A percentile compares a stretch with the other conserved stretches of the same genome.
Conservation (phyloP, 2,888 invertebrate species). For the Mythimna impura region DNA sequence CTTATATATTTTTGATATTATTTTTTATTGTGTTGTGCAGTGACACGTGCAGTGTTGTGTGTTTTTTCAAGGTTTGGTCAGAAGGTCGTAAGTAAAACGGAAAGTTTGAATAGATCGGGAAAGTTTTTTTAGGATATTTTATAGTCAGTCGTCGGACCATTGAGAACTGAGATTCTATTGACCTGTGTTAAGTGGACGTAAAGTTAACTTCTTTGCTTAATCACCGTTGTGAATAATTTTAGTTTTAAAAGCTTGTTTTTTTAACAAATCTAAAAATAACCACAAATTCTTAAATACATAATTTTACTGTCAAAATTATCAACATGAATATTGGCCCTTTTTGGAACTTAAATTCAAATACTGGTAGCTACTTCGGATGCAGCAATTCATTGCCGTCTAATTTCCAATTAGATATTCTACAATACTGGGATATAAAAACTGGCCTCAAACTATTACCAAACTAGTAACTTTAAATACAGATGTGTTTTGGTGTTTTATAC, state of each 20-base stretch:
- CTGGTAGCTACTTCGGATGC: too few relatives aligned
- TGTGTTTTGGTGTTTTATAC: too few relatives aligned
- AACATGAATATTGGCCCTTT: too few relatives aligned
- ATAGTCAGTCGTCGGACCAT: background rate
- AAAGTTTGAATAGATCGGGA: slow-evolving; percentile 10
- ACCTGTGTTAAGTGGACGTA: background rate
- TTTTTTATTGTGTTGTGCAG: slow-evolving; percentile 72
- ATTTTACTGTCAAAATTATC: too few relatives aligned
- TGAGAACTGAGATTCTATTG: background rate
- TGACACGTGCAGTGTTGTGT: slow-evolving; percentile 70
- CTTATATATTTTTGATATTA: slow-evolving; percentile 57
- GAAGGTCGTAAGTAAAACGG: slow-evolving; percentile 69
- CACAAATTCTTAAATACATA: too few relatives aligned
- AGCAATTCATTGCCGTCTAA: too few relatives aligned
- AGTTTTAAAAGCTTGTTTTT: background rate
- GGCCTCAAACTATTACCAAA: too few relatives aligned
- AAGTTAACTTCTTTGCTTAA: background rate
- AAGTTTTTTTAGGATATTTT: background rate
- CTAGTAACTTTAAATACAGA: too few relatives aligned
- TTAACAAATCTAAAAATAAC: background rate
- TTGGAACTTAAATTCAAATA: background rate
- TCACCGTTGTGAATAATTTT: background rate
- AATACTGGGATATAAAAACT: too few relatives aligned
- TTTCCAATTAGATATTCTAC: too few relatives aligned
- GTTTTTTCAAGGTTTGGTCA: slow-evolving; percentile 55